phyloP scores from a whole-genome alignment of 1,140 invertebrate species.

The Coenobita brevimanus region DNA sequence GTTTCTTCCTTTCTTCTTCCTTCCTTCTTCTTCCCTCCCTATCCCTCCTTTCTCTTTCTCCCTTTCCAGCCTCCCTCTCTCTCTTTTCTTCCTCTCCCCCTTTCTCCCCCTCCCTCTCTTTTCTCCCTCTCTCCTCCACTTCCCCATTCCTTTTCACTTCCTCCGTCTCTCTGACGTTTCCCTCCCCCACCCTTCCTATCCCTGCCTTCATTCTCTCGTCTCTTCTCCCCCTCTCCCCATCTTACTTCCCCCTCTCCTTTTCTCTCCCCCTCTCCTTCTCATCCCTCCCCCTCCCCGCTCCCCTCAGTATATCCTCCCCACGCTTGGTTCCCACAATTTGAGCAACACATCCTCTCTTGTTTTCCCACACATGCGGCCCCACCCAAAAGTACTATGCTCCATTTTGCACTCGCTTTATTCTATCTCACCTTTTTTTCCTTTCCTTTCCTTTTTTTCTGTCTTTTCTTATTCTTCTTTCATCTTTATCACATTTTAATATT shows the following conservation, averaged over 20 bases:
- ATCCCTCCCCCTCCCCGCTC: background rate
- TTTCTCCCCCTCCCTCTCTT: background rate
- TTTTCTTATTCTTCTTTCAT: background rate
- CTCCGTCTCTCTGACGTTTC: background rate
- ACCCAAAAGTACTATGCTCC: too few relatives aligned
- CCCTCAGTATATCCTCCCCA: too few relatives aligned
- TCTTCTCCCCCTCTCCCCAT: background rate
- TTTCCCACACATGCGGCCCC: slow-evolving; percentile 42
- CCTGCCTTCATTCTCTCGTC: background rate
- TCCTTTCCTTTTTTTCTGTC: slow-evolving; percentile 1
- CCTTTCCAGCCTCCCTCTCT: background rate
- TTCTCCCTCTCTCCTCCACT: background rate
- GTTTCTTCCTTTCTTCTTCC: background rate
- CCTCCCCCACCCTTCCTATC: background rate
- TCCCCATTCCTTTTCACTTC: background rate
- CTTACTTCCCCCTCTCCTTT: background rate
- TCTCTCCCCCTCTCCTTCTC: slow-evolving; percentile 1
- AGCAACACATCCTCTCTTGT: slow-evolving; percentile 33
- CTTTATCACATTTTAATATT: background rate
- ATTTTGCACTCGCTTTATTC: too few relatives aligned
- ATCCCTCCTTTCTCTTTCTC: background rate
- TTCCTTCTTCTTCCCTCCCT: background rate
- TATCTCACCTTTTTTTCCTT: background rate
- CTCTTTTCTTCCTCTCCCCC: background rate
- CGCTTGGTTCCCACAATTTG: slow-evolving; percentile 30